Evolutionary conservation across 2,797 vertebrate genomes (phyloP).

Genomic region (Falco biarmicus): DNA sequence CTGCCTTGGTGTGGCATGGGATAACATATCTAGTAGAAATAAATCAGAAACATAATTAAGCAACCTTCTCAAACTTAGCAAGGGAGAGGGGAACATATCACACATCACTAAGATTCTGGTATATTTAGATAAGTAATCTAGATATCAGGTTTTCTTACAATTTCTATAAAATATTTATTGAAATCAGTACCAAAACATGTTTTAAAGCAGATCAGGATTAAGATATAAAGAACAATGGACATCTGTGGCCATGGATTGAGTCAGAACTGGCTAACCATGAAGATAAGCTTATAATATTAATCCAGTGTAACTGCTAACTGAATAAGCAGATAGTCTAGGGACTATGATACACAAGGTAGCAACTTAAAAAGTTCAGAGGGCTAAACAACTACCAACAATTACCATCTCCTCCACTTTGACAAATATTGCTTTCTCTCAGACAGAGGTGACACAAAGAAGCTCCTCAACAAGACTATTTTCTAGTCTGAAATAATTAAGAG

Average conservation of each 20-base stretch:
- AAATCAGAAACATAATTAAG: constrained; percentile 34
- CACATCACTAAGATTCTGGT: neutral
- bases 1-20: constrained; percentile 93
- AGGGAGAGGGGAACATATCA: neutral
- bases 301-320: neutral
- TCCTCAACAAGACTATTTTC: neutral
- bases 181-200: neutral
- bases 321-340: neutral
- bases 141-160: neutral
- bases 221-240: neutral
- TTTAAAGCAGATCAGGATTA: neutral
- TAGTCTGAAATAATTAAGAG: neutral
- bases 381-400: neutral
- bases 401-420: neutral
- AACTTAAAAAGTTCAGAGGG: neutral
- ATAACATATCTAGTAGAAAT: constrained; percentile 86
- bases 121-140: neutral
- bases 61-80: neutral
- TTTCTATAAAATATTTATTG: constrained; percentile 6
- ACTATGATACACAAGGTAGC: neutral
- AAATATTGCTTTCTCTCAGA: neutral
- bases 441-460: constrained; percentile 10
- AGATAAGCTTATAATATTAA: neutral
- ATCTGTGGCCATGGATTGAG: neutral
- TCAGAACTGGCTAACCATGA: neutral